Base-by-base conservation (phyloP, 1,140 invertebrate species). In the Lasioglossum albipes region DNA sequence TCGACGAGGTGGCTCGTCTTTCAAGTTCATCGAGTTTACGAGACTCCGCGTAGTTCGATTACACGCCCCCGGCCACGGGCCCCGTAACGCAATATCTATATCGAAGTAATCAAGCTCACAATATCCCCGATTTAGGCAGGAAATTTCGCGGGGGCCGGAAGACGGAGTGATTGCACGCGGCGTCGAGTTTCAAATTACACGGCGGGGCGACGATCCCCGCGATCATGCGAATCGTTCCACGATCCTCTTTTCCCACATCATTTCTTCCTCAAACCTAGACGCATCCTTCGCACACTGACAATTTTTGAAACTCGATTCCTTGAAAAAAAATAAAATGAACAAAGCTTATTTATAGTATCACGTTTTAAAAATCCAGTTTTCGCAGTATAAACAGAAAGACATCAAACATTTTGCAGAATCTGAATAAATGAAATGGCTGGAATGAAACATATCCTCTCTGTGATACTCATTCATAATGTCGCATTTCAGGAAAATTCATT, bases 11-110 rank as follows among this genome's bases (percentile, higher is more conserved):
- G 62, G 77, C 52, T 79, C 77, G 77, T 79, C 77, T 79, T 79
- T 79, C 77, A 78, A 85, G 84, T 85, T 85, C 54, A 67, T 85
- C 75, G 79, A 71, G 80, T 85, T 81, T 70, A 69, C 75, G 73
- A 75, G 77, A 82, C 75, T 78, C 79, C 42, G 66, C 64, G 68
- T 59, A 82, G 83, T 70, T 75, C 83, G 75, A 85, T 85, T 85
- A 85, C 75, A 74, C 75, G 84, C 79, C 75, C 54, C 73, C 83
- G 79, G 83, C 64, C 74, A 85, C 65, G 74, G 57, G 61, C 9
- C 45, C 65, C 78, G 79, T 80, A 85, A 82, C 84, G 79, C 80
- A 85, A 85, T 85, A 84, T 85, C 83, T 84, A 76, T 85, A 76
- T 69, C 71, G 84, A 76, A 85, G 75, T 85, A 84, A 85, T 85